Base-by-base conservation (phyloP, 2,797 vertebrate species). In the Urosaurus nigricauda region DNA sequence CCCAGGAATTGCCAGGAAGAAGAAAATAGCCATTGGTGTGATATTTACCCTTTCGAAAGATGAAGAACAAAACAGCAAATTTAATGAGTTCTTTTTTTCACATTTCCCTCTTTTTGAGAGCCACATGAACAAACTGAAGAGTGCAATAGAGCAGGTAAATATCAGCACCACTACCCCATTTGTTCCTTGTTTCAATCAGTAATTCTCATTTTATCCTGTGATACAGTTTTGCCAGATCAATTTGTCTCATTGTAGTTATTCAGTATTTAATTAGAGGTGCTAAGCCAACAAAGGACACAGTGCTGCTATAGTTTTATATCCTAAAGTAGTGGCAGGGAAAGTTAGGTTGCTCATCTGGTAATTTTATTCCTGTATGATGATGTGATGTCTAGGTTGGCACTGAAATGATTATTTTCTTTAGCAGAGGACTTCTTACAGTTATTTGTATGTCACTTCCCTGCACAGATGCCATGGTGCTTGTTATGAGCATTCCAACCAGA, bases 101-200 rank as follows among this genome's bases (percentile, higher is more conserved):
- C 99, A 99, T 96, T 99, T 99, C 92, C 99, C 99, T 70, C 98
- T 99, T 56, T 99, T 99, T 94, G 99, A 99, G 97, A 99, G 98
- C 97, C 99, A 99, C 96, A 98, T 99, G 98, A 99, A 99, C 98
- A 99, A 99, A 94, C 97, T 99, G 89, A 99, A 99, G 96, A 98
- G 98, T 84, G 98, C 99, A 88, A 99, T 99, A 90, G 99, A 99
- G 94, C 99, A 99, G 98, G 99, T 99, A 96, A 96, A 92, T 68
- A 84, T 40, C 14, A 75, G 35, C 51, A 35, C 51, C 47, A 37
- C 43, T 32, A 32, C 29, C 29, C 9, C 53, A 63, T 35, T 47
- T 40, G 11, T 83, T 58, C 70, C 74, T 29, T 17, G 35, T 58
- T 71, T 79, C 56, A n/a, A 70, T 37, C 58, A 40, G 87, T 43